Conservation (phyloP, 2,113 vertebrate species). For the Cricetomys ansorgei region DNA sequence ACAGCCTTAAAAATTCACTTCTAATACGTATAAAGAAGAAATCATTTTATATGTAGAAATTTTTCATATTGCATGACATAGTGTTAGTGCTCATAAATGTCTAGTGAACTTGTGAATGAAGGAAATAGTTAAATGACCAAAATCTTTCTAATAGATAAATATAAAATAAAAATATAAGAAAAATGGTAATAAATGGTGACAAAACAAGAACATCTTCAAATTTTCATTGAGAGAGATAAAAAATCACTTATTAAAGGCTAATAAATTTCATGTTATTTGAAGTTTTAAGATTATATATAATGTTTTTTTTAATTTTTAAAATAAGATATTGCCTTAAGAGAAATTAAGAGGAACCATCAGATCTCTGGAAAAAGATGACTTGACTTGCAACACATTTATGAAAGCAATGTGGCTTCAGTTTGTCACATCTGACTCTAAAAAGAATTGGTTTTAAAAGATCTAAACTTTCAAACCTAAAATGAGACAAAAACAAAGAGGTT, state of each 20-base stretch:
- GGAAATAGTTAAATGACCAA: not conserved
- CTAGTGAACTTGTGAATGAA: not conserved
- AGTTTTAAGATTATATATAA: not conserved
- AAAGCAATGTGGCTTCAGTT: not conserved
- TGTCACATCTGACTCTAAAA: constrained; percentile 50
- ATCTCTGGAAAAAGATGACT: not conserved
- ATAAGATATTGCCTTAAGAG: constrained; percentile 5
- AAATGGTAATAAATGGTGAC: not conserved
- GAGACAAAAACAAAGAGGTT: not conserved
- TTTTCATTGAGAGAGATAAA: constrained; percentile 20
- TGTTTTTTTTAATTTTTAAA: constrained; percentile 17
- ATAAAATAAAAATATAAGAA: not conserved
- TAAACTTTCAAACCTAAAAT: constrained; percentile 37
- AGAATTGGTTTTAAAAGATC: constrained; percentile 37
- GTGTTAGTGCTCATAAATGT: not conserved
- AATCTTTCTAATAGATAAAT: not conserved
- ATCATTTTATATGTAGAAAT: not conserved
- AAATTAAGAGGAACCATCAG: constrained; percentile 6
- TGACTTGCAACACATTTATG: constrained; percentile 19
- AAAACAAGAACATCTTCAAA: not conserved
- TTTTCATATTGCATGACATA: not conserved
- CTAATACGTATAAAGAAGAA: not conserved
- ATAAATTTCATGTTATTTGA: constrained; percentile 35
- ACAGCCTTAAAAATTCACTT: not conserved
- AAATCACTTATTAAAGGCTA: constrained; percentile 14